Evolutionary conservation across 2,888 invertebrate genomes (phyloP), one percentile per base, ranked within the genome.

Genomic region (Clitarchus hookeri): DNA sequence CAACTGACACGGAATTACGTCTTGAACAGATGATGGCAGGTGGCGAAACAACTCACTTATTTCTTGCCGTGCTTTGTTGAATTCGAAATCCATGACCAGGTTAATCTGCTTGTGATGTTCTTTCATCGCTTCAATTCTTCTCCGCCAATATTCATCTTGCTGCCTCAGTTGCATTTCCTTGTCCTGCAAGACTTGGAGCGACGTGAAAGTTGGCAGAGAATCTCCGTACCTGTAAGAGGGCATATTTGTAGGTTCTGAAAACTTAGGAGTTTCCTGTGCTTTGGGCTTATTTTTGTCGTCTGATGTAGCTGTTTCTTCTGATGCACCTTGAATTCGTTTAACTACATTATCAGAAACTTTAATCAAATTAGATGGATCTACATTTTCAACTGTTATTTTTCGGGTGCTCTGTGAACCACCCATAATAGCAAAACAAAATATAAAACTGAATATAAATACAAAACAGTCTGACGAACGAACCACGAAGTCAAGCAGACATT

Each of bases 71-170:
- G 82, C 82, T 36, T 82, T 82, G 36, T 82, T 82, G 82, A 27
- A 82, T 82, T 82, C 82, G 27, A 36, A 27, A 82, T 82, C 82
- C 82, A 82, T 27, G 11, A 44, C 26, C 44, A 12, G 82, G 36
- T 82, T 82, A 16, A 82, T 8, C 19, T 36, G 82, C 27, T 82
- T 82, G 36, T 82, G 82, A 23, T 82, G 25, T 82, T 82, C 82
- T 82, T 82, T 82, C 82, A 82, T 82, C 82, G 19, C n/a, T 44
- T 82, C 82, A 23, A 82, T 82, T 27, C 82, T 82, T 25, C 44
- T 82, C 36, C 82, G 82, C 82, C 82, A 82, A 82, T 27, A 82
- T 36, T 82, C 82, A 82, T 82, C 82, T 82, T 36, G 82, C 16
- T 27, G 36, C n/a, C 23, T 44, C n/a, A 82, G 12, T 82, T 82